Conservation (phyloP, 2,888 invertebrate genomes). For the Sesia apiformis region DNA sequence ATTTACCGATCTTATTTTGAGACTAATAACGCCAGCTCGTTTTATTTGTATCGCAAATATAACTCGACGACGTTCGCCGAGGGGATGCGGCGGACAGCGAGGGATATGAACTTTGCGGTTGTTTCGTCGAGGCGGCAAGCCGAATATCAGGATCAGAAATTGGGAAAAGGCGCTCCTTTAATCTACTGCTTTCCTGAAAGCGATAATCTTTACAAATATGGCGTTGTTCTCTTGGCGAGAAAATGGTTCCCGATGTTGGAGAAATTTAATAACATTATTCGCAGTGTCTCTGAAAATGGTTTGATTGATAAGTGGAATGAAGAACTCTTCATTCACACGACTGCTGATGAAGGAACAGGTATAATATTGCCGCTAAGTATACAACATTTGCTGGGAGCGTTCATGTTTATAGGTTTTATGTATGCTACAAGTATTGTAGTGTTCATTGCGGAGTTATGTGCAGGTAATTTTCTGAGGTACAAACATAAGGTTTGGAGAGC, state of each 20-base stretch:
- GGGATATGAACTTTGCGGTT: conserved; percentile 56
- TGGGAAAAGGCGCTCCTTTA: conserved; percentile 54
- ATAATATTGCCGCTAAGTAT: conserved; percentile 47
- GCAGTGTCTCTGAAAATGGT: conserved; percentile 64
- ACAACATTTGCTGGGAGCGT: conserved; percentile 62
- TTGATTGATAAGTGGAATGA: conserved; percentile 66
- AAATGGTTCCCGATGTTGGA: conserved; percentile 65
- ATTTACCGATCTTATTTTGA: conserved; percentile 67
- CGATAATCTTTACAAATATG: conserved; percentile 64
- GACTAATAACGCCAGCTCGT: conserved; percentile 59
- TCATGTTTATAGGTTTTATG: conserved; percentile 62
- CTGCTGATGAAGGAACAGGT: conserved; percentile 30
- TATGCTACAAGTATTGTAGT: conserved; percentile 42
- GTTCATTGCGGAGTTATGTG: conserved; percentile 43
- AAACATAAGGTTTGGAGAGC: neutral
- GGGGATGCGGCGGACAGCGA: conserved; percentile 50
- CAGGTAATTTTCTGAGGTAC: conserved; percentile 1
- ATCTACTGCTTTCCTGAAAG: conserved; percentile 63
- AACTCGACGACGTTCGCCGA: conserved; percentile 52
- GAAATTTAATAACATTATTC: conserved; percentile 57
- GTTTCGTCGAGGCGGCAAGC: conserved; percentile 61
- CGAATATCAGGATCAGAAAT: conserved; percentile 55
- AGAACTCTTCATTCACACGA: conserved; percentile 47
- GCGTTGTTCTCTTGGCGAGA: conserved; percentile 57
- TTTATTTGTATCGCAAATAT: conserved; percentile 67